Base-by-base conservation (phyloP, 1,140 invertebrate genomes). In the Pararge aegeria region DNA sequence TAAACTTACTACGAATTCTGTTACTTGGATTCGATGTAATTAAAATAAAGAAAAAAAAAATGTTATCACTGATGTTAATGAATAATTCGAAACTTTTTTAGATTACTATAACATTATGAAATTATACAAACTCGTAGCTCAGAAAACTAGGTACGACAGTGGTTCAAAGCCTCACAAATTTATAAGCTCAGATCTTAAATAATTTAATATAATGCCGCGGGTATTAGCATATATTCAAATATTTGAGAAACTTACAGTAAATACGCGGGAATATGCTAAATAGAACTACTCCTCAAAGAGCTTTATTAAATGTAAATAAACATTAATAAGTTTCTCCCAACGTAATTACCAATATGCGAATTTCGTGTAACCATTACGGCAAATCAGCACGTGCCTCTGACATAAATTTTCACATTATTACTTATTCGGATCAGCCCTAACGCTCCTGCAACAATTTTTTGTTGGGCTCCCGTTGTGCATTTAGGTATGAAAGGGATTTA, bases 391-490 rank as follows among this genome's bases (percentile, higher is more conserved):
- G 84, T 87, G 84, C 70, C 76, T 57, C 24, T 62, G 82, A 84
- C 80, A 84, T 87, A 85, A 87, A 87, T 87, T 83, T 87, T 85
- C 82, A 80, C 76, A 87, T 87, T 85, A 85, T 83, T 85, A 80
- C 73, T 66, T 58, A 66, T 67, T 63, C 48, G 60, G 59, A 61
- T 61, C 68, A 68, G 64, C 78, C 70, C 75, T 70, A 75, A 70
- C 58, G 70, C 61, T 71, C 68, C 55, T 52, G 63, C 54, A 63
- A 67, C 66, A 64, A 65, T 78, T 85, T 86, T 86, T 84, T 83
- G 49, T 77, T 55, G 64, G 65, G 73, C 68, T 80, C 78, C 76
- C 73, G 76, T 81, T 84, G 76, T 83, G 77, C 84, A 84, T 87
- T 87, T 84, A 73, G 78, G 82, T 81, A 82, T 82, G 79, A 83